Evolutionary conservation across 2,888 invertebrate genomes (phyloP), one percentile per base, ranked within the genome.

Genomic region (Gonocerus acuteangulatus): DNA sequence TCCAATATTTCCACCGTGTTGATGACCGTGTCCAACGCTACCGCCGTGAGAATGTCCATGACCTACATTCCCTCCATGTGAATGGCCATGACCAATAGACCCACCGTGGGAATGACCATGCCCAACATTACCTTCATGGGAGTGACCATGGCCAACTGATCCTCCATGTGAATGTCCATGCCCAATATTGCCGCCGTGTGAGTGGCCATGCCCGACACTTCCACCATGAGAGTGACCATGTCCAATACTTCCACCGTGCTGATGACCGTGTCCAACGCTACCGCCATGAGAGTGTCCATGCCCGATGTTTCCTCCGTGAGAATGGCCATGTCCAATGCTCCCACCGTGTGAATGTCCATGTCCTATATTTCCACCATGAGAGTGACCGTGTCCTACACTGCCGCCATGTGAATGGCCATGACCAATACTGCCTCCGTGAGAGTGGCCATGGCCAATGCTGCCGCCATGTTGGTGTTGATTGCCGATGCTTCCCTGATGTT

Each of bases 51-150:
- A 18, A 15, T 67, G 67, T 4, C 62, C 61, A 54, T 67, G 65
- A 19, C 62, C 65, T 9, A 63, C 45, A 27, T 36, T 45, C 15
- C 64, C 67, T 21, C 63, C 60, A 54, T 67, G 67, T n/a, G 52
- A 16, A 34, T 67, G 67, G 2, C 62, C 61, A 27, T 67, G 67
- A n/a, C 62, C 63, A 2, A 65, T 48, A n/a, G 19, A 34, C 1
- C 66, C 67, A n/a, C 60, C 51, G 49, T 67, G 67, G 18, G 61
- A 48, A 47, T 67, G 67, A 1, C 62, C 65, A 49, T 67, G 67
- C 27, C 63, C 65, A 6, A 60, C 18, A 27, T 56, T 57, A 3
- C 67, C 67, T 7, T 61, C 62, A 57, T 67, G 67, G 15, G 56
- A 54, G 45, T 67, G 66, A 11, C 63, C 63, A 34, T 67, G 67